phyloP scores from a whole-genome alignment of 2,113 vertebrate species.

The Lophotis ruficrista region DNA sequence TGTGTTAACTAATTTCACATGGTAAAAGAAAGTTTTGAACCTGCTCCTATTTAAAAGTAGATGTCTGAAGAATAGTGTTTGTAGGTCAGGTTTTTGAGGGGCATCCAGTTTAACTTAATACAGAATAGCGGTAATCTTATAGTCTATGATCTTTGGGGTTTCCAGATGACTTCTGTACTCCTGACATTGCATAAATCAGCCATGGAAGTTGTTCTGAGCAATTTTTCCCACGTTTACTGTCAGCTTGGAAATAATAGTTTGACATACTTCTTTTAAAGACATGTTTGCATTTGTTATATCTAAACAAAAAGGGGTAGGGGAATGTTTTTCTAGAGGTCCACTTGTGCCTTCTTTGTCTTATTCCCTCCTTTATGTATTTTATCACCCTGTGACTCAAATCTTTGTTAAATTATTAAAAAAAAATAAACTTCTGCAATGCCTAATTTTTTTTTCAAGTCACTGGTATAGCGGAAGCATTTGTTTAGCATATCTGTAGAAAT shows the following conservation, averaged over 20 bases:
- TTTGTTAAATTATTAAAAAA: not conserved
- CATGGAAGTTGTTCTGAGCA: not conserved
- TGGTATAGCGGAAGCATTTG: not conserved
- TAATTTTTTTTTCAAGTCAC: not conserved
- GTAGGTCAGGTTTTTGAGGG: not conserved
- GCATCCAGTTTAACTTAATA: not conserved
- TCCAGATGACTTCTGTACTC: not conserved
- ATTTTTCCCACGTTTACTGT: not conserved
- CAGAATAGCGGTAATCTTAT: not conserved
- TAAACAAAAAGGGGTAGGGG: not conserved
- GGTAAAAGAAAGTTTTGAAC: not conserved
- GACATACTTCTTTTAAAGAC: not conserved
- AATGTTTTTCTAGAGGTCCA: not conserved
- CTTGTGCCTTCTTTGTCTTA: not conserved
- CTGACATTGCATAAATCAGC: not conserved
- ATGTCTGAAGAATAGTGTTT: not conserved
- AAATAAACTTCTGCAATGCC: not conserved
- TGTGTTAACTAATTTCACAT: not conserved
- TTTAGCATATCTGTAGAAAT: not conserved
- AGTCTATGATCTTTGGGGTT: not conserved
- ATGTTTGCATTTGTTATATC: not conserved
- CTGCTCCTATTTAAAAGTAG: not conserved
- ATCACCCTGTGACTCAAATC: not conserved
- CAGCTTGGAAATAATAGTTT: not conserved
- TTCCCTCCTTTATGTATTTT: not conserved